Base-by-base conservation (phyloP, 2,113 vertebrate species). In the Paracanthobrama guichenoti region DNA sequence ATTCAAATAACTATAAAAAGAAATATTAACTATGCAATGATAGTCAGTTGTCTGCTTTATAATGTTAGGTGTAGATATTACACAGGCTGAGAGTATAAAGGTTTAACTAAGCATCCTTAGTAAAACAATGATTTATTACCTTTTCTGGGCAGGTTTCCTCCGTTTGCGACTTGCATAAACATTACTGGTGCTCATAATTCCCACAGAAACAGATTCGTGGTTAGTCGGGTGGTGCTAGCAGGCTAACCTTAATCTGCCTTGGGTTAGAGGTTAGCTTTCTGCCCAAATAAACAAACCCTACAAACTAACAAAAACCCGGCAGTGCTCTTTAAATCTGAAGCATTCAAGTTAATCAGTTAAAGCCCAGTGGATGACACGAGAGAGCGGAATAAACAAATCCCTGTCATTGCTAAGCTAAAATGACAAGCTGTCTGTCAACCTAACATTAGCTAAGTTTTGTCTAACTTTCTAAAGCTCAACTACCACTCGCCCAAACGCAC, bases 91-190 rank as follows among this genome's bases (percentile, higher is more conserved):
- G 16, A 20, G 16, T 66, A 60, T 31, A 67, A 10, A 20, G 8
- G 16, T 67, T 22, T 22, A 20, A 67, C 14, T 20, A 67, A 39
- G 24, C 60, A 62, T 3, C 28, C 18, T 67, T 81, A 66, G 35
- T 48, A n/a, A 22, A 78, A 12, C 2, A 28, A 12, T 24, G n/a
- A 76, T 75, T 62, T 6, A 53, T 93, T 92, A 96, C 95, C 94
- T 94, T 92, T 95, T 96, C 91, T 94, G 95, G 85, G 94, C 93
- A 48, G 95, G 95, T 91, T 96, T 96, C 92, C 95, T 93, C 93
- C 95, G 89, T 91, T 96, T 96, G 80, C 95, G 95, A 86, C 94
- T 95, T 85, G 95, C 95, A 79, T 96, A 96, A 88, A 93, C 93
- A 90, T 93, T 93, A 89, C 85, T 93, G 88, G 90, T 67, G 83